Evolutionary conservation across 2,113 vertebrate genomes (phyloP).

Genomic region (Alectura lathami): DNA sequence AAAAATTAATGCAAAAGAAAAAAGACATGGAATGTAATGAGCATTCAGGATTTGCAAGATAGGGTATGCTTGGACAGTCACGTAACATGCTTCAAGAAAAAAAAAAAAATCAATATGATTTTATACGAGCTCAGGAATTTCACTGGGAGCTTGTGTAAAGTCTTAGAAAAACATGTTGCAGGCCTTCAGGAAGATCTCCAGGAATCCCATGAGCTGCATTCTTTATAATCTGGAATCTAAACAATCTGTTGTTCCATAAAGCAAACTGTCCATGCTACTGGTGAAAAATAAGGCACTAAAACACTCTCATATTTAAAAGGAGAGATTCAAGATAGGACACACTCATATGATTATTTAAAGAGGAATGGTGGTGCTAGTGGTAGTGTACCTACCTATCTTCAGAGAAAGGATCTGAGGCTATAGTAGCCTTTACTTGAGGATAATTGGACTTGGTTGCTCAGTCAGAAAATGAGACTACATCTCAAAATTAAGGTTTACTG

Average conservation of each 20-base stretch:
- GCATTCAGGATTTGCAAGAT: not conserved
- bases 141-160: not conserved
- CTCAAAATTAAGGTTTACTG: not conserved
- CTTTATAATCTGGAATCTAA: not conserved
- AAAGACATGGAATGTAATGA: not conserved
- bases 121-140: conserved; percentile 20
- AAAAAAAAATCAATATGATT: not conserved
- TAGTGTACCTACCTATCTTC: not conserved
- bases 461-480: not conserved
- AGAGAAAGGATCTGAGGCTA: not conserved
- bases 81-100: not conserved
- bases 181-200: not conserved
- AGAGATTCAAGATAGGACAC: not conserved
- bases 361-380: not conserved
- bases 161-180: not conserved
- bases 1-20: not conserved
- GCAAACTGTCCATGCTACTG: not conserved
- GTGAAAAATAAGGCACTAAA: not conserved
- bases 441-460: not conserved
- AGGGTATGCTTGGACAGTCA: not conserved
- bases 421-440: not conserved
- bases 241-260: not conserved
- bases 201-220: not conserved
- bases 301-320: not conserved
- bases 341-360: not conserved